phyloP scores from a whole-genome alignment of 1,140 invertebrate species.

The Macrobrachium rosenbergii region DNA sequence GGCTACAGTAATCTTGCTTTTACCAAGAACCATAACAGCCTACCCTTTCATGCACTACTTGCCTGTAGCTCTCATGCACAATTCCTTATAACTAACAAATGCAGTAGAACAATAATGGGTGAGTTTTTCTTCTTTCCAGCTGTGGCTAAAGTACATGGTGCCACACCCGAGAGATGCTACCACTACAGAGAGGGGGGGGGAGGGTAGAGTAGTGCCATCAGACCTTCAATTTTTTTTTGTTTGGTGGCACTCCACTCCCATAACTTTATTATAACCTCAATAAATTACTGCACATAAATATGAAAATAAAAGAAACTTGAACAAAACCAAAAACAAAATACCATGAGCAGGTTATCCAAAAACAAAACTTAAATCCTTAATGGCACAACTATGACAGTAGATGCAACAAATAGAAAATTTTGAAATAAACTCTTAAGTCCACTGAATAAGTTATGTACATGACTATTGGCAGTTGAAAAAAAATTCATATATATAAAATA shows the following conservation, averaged over 20 bases:
- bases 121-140: constrained; percentile 10
- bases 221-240: neutral
- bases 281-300: constrained; percentile 60
- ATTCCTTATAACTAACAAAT: constrained; percentile 55
- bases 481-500: constrained; percentile 43
- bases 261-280: constrained; percentile 47
- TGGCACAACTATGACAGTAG: constrained; percentile 56
- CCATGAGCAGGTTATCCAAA: constrained; percentile 45
- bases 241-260: constrained; percentile 6
- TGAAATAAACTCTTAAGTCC: constrained; percentile 56
- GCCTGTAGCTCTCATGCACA: constrained; percentile 50
- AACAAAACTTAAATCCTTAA: constrained; percentile 46
- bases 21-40: constrained; percentile 23
- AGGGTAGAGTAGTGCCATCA: neutral
- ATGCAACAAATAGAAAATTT: constrained; percentile 61
- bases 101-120: constrained; percentile 53
- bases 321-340: constrained; percentile 49
- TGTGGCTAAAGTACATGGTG: constrained; percentile 16
- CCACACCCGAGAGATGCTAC: constrained; percentile 24
- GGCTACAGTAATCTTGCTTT: constrained; percentile 9
- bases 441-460: constrained; percentile 57
- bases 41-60: constrained; percentile 38
- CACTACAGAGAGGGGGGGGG: constrained; percentile 35
- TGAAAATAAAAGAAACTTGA: constrained; percentile 57
- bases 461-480: constrained; percentile 34